Evolutionary conservation across 2,888 invertebrate species (phyloP), one percentile per base, ranked within the genome.

Genomic region (Pyrrhosoma nymphula): DNA sequence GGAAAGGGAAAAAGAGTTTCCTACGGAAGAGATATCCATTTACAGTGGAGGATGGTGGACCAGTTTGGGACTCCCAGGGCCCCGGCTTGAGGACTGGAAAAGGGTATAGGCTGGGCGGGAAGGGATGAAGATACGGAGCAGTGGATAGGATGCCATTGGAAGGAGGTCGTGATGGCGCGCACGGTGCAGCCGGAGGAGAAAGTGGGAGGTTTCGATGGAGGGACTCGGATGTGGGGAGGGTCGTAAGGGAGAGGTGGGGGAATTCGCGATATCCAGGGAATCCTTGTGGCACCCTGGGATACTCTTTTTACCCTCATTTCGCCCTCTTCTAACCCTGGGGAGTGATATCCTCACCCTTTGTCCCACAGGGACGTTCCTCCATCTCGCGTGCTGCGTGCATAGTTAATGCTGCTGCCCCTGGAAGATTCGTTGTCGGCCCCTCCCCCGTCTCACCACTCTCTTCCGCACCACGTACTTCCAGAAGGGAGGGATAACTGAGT

Each of bases 11-110:
- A 91, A 91, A 91, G 63, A 39, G 91, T 63, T 69, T 47, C 91
- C 75, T 8, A 47, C 20, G 47, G 69, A 93, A 93, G 93, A 91
- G 93, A 93, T 93, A 93, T 75, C 69, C 75, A 93, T 93, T 93
- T 30, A 12, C 26, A 69, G 69, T 69, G 69, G n/a, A 69, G 69
- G 20, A 26, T 56, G 56, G 90, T 18, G 56, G 90, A 69, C 23
- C 69, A 12, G 16, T 14, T n/a, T 69, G 69, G 69, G 69, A 12
- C n/a, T 26, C n/a, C 26, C 63, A 20, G 63, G 16, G 56, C 56
- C 63, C 4, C 20, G 63, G 63, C 63, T 63, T 63, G 69, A 3
- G 69, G 69, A 26, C 23, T 10, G 23, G 69, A 23, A 3, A 3
- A 69, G 26, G 69, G 69, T 60, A 12, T 35, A n/a, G 35, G 89